Evolutionary conservation across 2,888 invertebrate genomes (phyloP), one percentile per base, ranked within the genome.

Genomic region (Trissolcus brochymenae): DNA sequence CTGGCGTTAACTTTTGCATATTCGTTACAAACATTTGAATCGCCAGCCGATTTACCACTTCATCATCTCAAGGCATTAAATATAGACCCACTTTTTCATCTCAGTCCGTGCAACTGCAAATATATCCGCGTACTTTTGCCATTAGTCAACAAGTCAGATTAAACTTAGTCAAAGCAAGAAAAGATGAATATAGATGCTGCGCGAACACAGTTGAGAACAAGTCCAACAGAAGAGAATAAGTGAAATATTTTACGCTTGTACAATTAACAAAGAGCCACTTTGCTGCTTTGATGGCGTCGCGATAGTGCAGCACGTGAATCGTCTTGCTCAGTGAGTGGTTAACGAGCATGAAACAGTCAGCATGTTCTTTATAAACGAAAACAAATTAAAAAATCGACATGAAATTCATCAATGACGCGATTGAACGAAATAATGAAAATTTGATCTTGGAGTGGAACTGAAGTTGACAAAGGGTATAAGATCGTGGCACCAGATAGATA

Each of bases 311-410:
- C 66, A 64, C 72, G 66, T 67, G 21, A 72, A 64, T 62, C 43
- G 54, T 62, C 53, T 68, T 64, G 62, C 64, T 67, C 43, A 55
- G 56, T 67, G 71, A 66, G 60, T 62, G 46, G 66, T 57, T 62
- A 72, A 72, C 61, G 70, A 76, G 76, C 76, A 76, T 76, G 70
- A 76, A 76, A 76, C 56, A 40, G 29, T 9, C 13, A 21, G 9
- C 50, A 14, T 2, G n/a, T 6, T 46, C 16, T 46, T 16, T 46
- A 14, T 16, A 16, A 4, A 16, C 16, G 0, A 0, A 14, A 17
- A 35, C 46, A 11, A 57, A 35, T 56, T 16, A 35, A 35, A 19
- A 29, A 2, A 17, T 25, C 1, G 6, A 29, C 29, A 54, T 55
- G 14, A 64, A 61, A 51, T n/a, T 21, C 16, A 16, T 13, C 21